phyloP scores from a whole-genome alignment of 2,113 vertebrate genomes.

The Cervus canadensis region DNA sequence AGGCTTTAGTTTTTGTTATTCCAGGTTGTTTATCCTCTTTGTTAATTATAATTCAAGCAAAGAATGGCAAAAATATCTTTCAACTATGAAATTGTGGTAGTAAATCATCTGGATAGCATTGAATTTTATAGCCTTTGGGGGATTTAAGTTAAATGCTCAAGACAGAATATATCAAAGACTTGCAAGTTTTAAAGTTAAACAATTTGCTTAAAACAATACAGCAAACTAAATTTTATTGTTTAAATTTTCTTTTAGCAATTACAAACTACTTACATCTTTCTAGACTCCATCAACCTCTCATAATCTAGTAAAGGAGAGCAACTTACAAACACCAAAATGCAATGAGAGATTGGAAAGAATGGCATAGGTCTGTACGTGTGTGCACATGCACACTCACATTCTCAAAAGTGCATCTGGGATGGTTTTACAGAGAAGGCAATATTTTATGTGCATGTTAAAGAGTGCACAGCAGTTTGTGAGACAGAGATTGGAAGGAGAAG shows the following conservation, averaged over 20 bases:
- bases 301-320: not conserved
- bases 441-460: not conserved
- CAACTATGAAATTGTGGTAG: conserved; percentile 18
- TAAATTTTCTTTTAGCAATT: conserved; percentile 10
- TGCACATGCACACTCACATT: not conserved
- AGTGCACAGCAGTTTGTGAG: not conserved
- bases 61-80: conserved; percentile 61
- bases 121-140: conserved; percentile 9
- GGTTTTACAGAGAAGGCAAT: not conserved
- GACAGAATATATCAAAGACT: not conserved
- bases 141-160: conserved; percentile 43
- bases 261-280: not conserved
- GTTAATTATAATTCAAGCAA: conserved; percentile 63
- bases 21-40: conserved; percentile 32
- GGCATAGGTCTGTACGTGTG: not conserved
- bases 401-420: not conserved
- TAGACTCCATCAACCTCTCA: not conserved
- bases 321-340: not conserved
- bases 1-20: conserved; percentile 56
- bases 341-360: not conserved
- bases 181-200: conserved; percentile 45
- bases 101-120: conserved; percentile 64
- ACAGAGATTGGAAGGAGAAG: not conserved
- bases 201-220: conserved; percentile 43
- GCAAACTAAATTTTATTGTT: conserved; percentile 34